Evolutionary conservation across 2,797 vertebrate genomes (phyloP), one percentile per base, ranked within the genome.

Genomic region (Rachycentron canadum): DNA sequence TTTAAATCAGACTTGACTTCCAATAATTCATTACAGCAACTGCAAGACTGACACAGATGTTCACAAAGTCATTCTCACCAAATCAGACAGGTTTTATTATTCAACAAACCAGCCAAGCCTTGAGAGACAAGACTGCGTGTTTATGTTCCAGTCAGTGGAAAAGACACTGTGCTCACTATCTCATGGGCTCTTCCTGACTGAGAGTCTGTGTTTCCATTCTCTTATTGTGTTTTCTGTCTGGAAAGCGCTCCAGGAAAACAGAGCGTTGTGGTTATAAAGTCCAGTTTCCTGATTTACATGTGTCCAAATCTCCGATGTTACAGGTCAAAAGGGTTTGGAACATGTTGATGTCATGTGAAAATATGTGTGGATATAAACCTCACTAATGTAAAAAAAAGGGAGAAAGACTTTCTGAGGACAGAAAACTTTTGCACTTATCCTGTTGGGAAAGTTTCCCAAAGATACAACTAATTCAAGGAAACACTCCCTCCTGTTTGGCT

Each of bases 221-320:
- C 32, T 82, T 84, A 67, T 82, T 88, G 81, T 88, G 85, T 74
- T 87, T 89, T 88, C 77, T 83, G 75, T 83, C 81, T 92, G 91
- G 84, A 87, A 67, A 11, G 60, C 0, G 25, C 66, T 92, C 79
- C 90, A 78, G 69, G 70, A 83, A 91, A 92, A 89, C 81, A 85
- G 71, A 89, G 79, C 58, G 59, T 14, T 14, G 32, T 89, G 84
- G 92, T 91, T 88, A 86, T 72, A 76, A 82, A 82, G 67, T 36
- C 57, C 34, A 26, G 41, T 68, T 82, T 94, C 89, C 92, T 91
- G 91, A 67, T 88, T 82, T 76, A 56, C 68, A 69, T 86, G 86
- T 86, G 82, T 79, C 40, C 30, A 16, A 67, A 45, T 10, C 40
- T 74, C 25, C 66, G 59, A 59, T 73, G 71, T 52, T 28, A 41